phyloP scores from a whole-genome alignment of 2,113 vertebrate genomes.

The Leucopsar rothschildi region DNA sequence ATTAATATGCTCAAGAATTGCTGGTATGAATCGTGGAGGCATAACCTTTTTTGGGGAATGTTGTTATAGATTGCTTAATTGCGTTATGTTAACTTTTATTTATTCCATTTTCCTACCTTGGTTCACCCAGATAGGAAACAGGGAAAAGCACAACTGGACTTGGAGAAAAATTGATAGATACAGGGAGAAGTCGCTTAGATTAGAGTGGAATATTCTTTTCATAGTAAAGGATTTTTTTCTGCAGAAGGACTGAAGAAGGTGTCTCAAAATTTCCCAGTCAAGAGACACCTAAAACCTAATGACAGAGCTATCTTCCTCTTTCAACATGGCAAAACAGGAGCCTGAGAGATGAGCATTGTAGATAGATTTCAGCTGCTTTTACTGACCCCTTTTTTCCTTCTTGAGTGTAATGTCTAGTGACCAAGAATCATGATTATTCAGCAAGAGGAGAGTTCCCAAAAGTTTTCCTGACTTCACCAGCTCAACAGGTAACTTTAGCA shows the following conservation, averaged over 20 bases:
- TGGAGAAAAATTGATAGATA: not conserved
- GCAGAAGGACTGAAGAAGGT: not conserved
- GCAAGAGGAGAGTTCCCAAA: not conserved
- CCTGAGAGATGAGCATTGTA: not conserved
- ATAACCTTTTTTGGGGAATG: not conserved
- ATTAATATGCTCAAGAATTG: not conserved
- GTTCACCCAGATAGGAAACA: not conserved
- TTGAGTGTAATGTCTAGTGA: not conserved
- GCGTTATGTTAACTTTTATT: not conserved
- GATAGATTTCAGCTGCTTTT: not conserved
- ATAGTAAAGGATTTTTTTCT: not conserved
- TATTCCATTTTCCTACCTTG: not conserved
- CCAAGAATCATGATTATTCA: not conserved
- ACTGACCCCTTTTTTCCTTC: not conserved
- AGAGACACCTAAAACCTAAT: not conserved
- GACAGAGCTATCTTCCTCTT: not conserved
- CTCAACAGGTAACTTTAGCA: fast-evolving
- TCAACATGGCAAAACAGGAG: not conserved
- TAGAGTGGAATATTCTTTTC: not conserved
- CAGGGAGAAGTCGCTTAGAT: not conserved
- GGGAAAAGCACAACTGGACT: not conserved
- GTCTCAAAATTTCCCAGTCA: not conserved
- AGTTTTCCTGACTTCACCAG: not conserved
- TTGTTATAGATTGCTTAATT: not conserved
- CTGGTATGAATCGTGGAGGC: not conserved